Evolutionary conservation across 2,113 vertebrate genomes (phyloP), one percentile per base, ranked within the genome.

Genomic region (Phylloscopus whistleri): DNA sequence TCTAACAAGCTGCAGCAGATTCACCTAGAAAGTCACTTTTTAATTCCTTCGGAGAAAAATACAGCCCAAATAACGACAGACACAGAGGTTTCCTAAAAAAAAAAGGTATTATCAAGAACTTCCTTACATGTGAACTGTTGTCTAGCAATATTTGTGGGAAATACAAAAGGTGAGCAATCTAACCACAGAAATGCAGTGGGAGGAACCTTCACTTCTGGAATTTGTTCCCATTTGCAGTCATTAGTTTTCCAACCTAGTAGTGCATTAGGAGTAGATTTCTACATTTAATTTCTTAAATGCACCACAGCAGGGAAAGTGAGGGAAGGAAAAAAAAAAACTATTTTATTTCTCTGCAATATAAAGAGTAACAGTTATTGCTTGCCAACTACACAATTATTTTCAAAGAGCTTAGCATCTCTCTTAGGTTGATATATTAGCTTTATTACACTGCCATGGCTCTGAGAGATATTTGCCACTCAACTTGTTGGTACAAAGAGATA

Each of bases 401-500:
- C 89, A 67, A 94, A 94, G 58, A 94, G 80, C 79, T 95, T 44
- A 94, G 59, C 37, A 79, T 89, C 77, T 92, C 92, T 92, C 79
- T 88, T 82, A 83, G 73, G 72, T 78, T 96, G 92, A 95, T 96
- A 81, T 90, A 93, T 91, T 86, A 74, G 43, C 67, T 96, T 96
- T 95, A 97, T 97, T 96, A 96, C 52, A 59, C n/a, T 83, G 76
- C 56, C 55, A 79, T 59, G 64, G 90, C 93, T 95, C 92, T 92
- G 88, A 94, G 88, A 95, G 66, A 90, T 84, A 90, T 46, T 95
- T 90, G 93, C 82, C 86, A 95, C 88, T 87, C 87, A 85, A 77
- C 83, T 94, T 6, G 0, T 59, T 93, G 58, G 43, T 88, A 94
- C 76, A 94, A 52, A 88, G 64, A 89, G 80, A 96, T 94, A 87